These are phyloP conservation scores for Epinephelus lanceolatus DNA, from an alignment of 2,113 vertebrate species.

Conservation along the genomic window DNA sequence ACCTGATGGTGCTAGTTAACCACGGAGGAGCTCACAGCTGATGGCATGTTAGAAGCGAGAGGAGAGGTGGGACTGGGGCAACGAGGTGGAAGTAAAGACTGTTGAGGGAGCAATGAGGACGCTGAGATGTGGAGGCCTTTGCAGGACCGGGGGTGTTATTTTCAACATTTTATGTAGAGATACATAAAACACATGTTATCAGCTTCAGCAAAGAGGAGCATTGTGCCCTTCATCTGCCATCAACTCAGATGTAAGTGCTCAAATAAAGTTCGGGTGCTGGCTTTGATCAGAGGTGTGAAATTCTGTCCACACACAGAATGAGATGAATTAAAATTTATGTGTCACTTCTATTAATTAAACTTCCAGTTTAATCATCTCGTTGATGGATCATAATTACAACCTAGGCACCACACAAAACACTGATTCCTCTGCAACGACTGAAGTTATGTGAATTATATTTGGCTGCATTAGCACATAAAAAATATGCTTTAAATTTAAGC, in stretches of 20 bases:
- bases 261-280: slow-evolving; percentile 4
- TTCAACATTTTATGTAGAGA: slow-evolving; percentile 27
- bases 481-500: slow-evolving; percentile 7
- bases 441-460: neutral
- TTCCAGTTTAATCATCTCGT: neutral
- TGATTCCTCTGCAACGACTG: neutral
- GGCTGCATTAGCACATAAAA: neutral
- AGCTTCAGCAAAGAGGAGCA: neutral
- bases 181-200: slow-evolving; percentile 23
- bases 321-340: neutral
- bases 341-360: neutral
- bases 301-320: neutral
- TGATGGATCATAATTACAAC: neutral
- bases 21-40: slow-evolving; percentile 42
- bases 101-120: neutral
- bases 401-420: neutral
- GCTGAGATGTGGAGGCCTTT: neutral
- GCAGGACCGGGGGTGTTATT: neutral
- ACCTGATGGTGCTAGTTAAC: slow-evolving; percentile 66
- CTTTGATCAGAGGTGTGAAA: neutral
- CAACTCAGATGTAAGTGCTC: neutral
- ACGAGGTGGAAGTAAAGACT: neutral
- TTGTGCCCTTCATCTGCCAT: neutral
- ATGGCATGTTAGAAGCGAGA: neutral
- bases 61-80: neutral